phyloP scores from a whole-genome alignment of 2,888 invertebrate species.

The Calephelis perditalis region DNA sequence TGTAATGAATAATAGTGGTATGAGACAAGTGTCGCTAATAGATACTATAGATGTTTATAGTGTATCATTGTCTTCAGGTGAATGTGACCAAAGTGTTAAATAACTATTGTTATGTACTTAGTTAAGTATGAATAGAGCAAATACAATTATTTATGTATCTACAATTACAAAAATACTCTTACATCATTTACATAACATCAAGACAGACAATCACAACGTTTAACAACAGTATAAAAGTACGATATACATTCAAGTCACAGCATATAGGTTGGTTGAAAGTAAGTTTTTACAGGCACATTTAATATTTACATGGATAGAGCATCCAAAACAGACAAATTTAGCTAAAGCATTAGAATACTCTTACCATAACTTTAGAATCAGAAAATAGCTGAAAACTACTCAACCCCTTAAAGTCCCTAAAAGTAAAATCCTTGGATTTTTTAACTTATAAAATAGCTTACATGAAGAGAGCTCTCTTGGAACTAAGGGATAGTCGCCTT shows the following conservation, averaged over 20 bases:
- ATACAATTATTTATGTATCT: conserved; percentile 1
- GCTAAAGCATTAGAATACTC: neutral
- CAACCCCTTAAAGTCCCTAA: too few species aligned
- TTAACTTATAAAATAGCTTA: too few species aligned
- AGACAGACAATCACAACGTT: conserved; percentile 45
- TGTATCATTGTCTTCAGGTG: too few species aligned
- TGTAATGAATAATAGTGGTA: too few species aligned
- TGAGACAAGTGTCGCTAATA: too few species aligned
- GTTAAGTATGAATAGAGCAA: neutral
- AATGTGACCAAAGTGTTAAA: too few species aligned
- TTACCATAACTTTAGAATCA: neutral
- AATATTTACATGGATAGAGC: conserved; percentile 23
- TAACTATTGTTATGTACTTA: too few species aligned
- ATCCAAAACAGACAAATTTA: neutral
- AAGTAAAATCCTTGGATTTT: too few species aligned
- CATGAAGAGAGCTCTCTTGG: too few species aligned
- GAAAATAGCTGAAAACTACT: too few species aligned
- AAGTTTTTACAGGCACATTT: conserved; percentile 37
- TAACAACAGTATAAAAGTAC: conserved; percentile 8
- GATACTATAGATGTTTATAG: too few species aligned
- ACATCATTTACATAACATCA: conserved; percentile 66
- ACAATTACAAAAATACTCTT: conserved; percentile 62
- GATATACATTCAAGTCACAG: conserved; percentile 4
- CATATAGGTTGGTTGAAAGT: conserved; percentile 5
- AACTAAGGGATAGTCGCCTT: too few species aligned